Base-by-base conservation (phyloP, 2,888 invertebrate species). In the Neria commutata region DNA sequence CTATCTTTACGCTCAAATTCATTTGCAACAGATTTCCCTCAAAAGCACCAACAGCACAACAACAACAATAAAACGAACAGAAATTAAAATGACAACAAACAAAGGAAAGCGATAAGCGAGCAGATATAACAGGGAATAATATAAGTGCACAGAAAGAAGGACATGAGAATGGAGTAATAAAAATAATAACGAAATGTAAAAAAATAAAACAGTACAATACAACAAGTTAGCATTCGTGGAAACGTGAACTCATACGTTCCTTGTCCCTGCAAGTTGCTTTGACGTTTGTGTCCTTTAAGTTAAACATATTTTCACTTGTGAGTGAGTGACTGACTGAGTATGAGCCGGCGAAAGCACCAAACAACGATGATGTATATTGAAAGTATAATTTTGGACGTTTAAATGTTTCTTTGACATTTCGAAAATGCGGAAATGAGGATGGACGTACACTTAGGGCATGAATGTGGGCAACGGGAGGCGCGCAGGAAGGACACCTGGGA, bases 91-190 rank as follows among this genome's bases (percentile, higher is more conserved):
- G 19, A 33, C 33, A 25, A 46, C 23, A 23, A 25, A 46, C 5
- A n/a, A 21, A 46, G 14, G 21, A 23, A 10, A 4, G 24, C 21
- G 8, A 68, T 21, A n/a, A 24, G 14, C 63, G 59, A 66, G 52
- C 56, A 53, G 61, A 53, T 57, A 4, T 60, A 64, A 64, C 66
- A 66, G 66, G 56, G 29, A 69, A 69, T 60, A 67, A 55, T 42
- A 19, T 21, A 42, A 4, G 21, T 37, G n/a, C 37, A n/a, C 37
- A 14, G n/a, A n/a, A 14, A 10, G n/a, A 49, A 37, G 46, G 52
- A 57, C 47, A 37, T 47, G 52, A 37, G 34, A 25, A 52, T 47
- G 47, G 40, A 46, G 47, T 37, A 34, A 57, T 40, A 37, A n/a
- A 14, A 11, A 5, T 42, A 42, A 53, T 11, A 53, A 19, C 42